Evolutionary conservation across 35 echinoderm and acorn worm species (phyloP).

Genomic region (Heliocidaris erythrogramma): DNA sequence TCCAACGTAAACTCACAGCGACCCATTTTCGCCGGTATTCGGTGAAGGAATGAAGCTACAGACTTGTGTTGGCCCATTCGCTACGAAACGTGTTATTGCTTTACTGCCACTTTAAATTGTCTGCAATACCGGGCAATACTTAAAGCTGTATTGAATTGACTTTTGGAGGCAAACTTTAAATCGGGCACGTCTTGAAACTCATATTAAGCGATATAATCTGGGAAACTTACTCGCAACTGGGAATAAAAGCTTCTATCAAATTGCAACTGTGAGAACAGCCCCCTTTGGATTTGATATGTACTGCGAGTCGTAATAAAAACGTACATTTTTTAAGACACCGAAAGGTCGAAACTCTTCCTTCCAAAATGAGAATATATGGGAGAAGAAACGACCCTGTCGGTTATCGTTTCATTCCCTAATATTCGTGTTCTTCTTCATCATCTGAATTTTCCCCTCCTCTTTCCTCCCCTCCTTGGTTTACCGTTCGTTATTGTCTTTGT

Average conservation of each 20-base stretch:
- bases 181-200: neutral
- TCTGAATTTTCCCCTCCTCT: neutral
- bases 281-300: neutral
- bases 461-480: neutral
- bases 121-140: neutral
- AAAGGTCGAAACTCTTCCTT: neutral
- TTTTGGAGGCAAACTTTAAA: neutral
- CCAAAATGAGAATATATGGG: conserved; percentile 2
- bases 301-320: neutral
- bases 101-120: neutral
- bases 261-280: neutral
- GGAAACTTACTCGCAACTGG: neutral
- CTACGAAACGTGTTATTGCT: neutral
- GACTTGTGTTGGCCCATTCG: neutral
- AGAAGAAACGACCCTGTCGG: neutral
- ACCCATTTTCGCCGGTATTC: neutral
- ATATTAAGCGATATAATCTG: neutral
- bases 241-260: neutral
- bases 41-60: neutral
- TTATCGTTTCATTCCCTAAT: neutral
- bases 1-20: neutral
- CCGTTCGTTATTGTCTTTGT: no score
- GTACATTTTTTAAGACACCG: conserved; percentile 17
- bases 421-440: neutral
- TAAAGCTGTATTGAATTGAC: neutral